Percentiles rank a stretch among this genome's conserved stretches.
Evolutionary conservation across 1,140 invertebrate genomes (phyloP).

Genomic region (Drosophila neocordata): DNA sequence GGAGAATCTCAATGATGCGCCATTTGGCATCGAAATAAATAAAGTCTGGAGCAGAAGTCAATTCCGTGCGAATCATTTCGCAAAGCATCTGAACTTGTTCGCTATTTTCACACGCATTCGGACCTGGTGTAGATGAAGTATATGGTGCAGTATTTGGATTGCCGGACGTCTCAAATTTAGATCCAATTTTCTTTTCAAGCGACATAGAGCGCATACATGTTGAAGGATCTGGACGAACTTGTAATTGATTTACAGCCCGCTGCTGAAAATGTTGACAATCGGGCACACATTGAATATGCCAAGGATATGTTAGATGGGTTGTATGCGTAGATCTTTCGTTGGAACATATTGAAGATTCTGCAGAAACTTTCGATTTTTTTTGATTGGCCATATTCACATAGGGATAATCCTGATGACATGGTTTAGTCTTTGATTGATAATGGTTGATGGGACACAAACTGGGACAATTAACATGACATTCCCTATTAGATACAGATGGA

Average conservation of each 20-base stretch:
- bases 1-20: conserved; percentile 69
- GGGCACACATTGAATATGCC: neutral
- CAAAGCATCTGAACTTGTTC: conserved; percentile 59
- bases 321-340: conserved; percentile 10
- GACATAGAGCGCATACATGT: neutral
- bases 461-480: neutral
- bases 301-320: conserved; percentile 18
- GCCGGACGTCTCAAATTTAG: neutral
- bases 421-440: neutral
- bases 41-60: conserved; percentile 45
- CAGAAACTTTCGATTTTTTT: neutral
- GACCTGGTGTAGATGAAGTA: neutral
- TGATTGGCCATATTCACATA: no score
- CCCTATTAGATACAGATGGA: no score
- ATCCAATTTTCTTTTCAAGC: neutral
- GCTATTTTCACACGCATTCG: neutral
- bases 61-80: conserved; percentile 64
- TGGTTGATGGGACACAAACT: neutral
- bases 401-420: neutral
- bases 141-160: neutral
- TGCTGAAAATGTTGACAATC: neutral
- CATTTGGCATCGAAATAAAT: conserved; percentile 70
- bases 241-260: neutral
- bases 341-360: conserved; percentile 20
- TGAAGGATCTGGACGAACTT: neutral